Base-by-base conservation (phyloP, 2,888 invertebrate species). In the Isoperla grammatica region DNA sequence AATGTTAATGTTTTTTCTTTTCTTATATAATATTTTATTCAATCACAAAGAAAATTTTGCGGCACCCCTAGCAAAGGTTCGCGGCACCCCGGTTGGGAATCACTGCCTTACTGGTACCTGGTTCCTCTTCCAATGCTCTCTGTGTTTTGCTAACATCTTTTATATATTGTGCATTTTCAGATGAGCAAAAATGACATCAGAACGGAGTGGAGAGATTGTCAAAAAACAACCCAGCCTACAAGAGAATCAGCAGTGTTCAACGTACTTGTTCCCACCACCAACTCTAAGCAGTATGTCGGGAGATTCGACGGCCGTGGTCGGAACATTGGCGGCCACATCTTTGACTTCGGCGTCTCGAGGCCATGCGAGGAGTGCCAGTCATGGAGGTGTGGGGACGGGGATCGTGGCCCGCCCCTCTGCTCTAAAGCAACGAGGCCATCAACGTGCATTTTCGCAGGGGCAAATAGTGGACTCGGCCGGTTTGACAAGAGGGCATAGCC, bases 401-500 rank as follows among this genome's bases (percentile, higher is more conserved):
- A 61, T 65, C 23, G 72, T 74, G 39, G 79, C 82, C 4, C 79
- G 89, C 37, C 88, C 88, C 0, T 83, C 83, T 13, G 83, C 81
- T 3, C 80, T 91, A 69, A 90, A 88, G 72, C 85, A 86, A 1
- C 74, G 83, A 71, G 81, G 90, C 1, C 91, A 92, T 71, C 90
- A 90, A 72, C 81, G 91, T 61, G 92, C 92, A 55, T 85, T 90
- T 69, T 91, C 91, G 5, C 92, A 93, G 69, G 92, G 92, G 0
- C 90, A 91, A 75, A 90, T 92, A 70, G 67, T 66, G 58, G 59
- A 66, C 59, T 56, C 66, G 65, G 62, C 63, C 66, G 61, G 69
- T 69, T 64, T 66, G 48, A 60, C 65, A 43, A 81, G 83, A 9
- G 88, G 88, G 1, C 90, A 91, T 78, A 88, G 85, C 72, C 83